Conservation (phyloP, 2,113 vertebrate species). For the Erythrocercus mccallii region DNA sequence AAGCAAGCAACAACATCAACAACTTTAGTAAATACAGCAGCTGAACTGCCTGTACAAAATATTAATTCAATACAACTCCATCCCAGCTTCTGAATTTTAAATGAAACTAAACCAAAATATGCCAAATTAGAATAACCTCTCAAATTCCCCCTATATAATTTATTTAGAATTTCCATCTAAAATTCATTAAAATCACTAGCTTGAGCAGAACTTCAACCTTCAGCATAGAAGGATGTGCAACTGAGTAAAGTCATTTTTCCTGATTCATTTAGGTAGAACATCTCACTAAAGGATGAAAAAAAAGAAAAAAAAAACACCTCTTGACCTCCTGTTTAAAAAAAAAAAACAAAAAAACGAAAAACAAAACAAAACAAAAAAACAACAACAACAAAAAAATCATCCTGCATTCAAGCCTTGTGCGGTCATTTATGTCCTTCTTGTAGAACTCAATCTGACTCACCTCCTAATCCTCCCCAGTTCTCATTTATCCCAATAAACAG, state of each 20-base stretch:
- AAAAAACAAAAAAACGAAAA: not conserved
- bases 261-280: not conserved
- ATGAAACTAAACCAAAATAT: conserved; percentile 37
- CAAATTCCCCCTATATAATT: conserved; percentile 34
- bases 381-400: not conserved
- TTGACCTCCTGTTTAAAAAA: not conserved
- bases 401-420: not conserved
- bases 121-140: conserved; percentile 32
- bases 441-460: not conserved
- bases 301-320: fast-evolving
- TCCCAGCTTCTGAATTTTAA: conserved; percentile 24
- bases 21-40: not conserved
- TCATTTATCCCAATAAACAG: not conserved
- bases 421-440: not conserved
- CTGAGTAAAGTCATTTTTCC: not conserved
- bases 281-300: not conserved
- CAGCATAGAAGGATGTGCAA: not conserved
- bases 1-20: not conserved
- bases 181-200: conserved; percentile 45
- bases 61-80: not conserved
- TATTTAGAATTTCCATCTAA: conserved; percentile 51
- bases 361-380: not conserved
- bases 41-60: not conserved
- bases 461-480: not conserved
- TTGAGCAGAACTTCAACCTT: conserved; percentile 4